Evolutionary conservation across 2,113 vertebrate species (phyloP), one percentile per base, ranked within the genome.

Genomic region (Poecile atricapillus): DNA sequence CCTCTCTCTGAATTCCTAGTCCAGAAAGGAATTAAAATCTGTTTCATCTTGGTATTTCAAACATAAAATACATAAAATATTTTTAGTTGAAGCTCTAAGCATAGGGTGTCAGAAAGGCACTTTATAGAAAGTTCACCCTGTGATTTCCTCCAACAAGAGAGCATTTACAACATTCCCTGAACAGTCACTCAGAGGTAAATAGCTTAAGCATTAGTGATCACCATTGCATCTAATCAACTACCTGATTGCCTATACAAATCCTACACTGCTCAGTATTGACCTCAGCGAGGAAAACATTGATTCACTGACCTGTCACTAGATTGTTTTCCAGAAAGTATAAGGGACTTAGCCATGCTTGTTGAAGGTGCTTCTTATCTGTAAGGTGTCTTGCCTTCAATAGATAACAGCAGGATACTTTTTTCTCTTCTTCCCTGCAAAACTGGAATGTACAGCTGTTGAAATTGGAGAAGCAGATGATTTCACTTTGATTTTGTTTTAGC

Each of bases 271-370:
- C 55, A 5, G 62, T 93, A 94, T 95, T 96, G 96, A 91, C 94
- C 87, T 83, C 82, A 46, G 55, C 3, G 5, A 91, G 86, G 62
- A 50, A 95, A 95, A 87, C 88, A 94, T 95, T 94, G 91, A 94
- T 94, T 95, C 71, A 35, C 70, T 97, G 87, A 94, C 91, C 91
- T 91, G 81, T 83, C 68, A 90, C 83, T 96, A 75, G 92, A 95
- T 95, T 88, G 87, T 83, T 96, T 95, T 92, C 79, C 68, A 77
- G 79, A 90, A 94, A 83, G 64, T 64, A 11, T 64, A 80, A 92
- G 73, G 52, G 59, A 86, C 65, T 94, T 91, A 89, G 8, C 28
- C 65, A 46, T 49, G 77, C 77, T 84, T 77, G 28, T 55, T 89
- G 76, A 60, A 92, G 71, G 47, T 74, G 71, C 14, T 93, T 67